Conservation (phyloP, 2,888 invertebrate species). For the Cantharis lateralis region DNA sequence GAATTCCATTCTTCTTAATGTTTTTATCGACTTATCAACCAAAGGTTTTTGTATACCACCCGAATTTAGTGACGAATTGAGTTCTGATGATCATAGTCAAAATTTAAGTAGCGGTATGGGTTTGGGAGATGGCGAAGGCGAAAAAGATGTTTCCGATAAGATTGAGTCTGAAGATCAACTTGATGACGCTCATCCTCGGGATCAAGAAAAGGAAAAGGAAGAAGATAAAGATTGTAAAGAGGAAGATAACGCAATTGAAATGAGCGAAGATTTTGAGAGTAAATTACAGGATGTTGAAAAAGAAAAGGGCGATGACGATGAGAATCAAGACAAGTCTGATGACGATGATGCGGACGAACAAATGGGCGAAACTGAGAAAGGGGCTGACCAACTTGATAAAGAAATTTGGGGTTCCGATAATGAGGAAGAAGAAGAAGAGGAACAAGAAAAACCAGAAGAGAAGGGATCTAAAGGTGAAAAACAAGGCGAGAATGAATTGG, state of each 20-base stretch:
- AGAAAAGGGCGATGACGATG: constrained; percentile 63
- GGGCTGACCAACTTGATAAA: constrained; percentile 79
- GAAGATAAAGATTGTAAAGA: constrained; percentile 79
- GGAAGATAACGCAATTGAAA: constrained; percentile 91
- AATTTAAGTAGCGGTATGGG: constrained; percentile 77
- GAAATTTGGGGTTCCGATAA: constrained; percentile 87
- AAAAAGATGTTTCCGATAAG: constrained; percentile 93
- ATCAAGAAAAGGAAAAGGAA: constrained; percentile 70
- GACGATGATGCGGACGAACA: constrained; percentile 89
- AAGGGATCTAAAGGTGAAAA: constrained; percentile 64
- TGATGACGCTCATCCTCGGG: constrained; percentile 84
- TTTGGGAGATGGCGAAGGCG: constrained; percentile 89
- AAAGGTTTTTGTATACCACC: constrained; percentile 94
- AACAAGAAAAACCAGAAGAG: constrained; percentile 45
- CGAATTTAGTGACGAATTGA: constrained; percentile 77
- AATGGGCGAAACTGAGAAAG: constrained; percentile 93
- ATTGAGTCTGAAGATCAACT: constrained; percentile 89
- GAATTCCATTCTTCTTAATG: constrained; percentile 77
- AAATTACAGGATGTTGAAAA: constrained; percentile 80
- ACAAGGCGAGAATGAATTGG: constrained; percentile 71
- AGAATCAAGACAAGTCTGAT: constrained; percentile 65
- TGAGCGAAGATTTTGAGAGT: constrained; percentile 95
- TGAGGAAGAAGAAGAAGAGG: constrained; percentile 58
- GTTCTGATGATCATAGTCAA: constrained; percentile 57
- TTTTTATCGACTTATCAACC: constrained; percentile 81